Evolutionary conservation across 2,888 invertebrate genomes (phyloP), one percentile per base, ranked within the genome.

Genomic region (Emmelina monodactyla): DNA sequence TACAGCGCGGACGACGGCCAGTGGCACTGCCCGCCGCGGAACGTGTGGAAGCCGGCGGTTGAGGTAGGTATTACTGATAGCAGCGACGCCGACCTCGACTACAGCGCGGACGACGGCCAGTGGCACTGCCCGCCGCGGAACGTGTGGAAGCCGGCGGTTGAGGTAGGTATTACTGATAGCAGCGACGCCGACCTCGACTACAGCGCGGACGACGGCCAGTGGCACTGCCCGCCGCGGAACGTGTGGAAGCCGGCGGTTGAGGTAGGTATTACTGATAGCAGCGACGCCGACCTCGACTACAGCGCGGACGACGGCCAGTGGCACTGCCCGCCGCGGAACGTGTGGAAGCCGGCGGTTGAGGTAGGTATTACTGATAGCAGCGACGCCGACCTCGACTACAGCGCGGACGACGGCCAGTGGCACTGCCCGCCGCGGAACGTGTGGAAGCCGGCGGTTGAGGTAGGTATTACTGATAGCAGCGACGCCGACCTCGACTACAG

Each of bases 331-430:
- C 49, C 56, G 7, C 61, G 64, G 46, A 71, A 67, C 2, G 62
- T 62, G 44, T 56, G 52, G 46, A 71, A 67, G 50, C 73, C 71
- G 22, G 60, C 54, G 9, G 68, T 71, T 35, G 58, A 50, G 1
- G 76, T 76, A 25, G 78, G 76, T 49, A 76, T 76, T 42, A 75
- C 73, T 34, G 78, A 70, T 0, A 75, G 78, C 47, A 80, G 78
- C 35, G 80, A 80, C 42, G 56, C 62, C 12, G 76, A 78, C 0
- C 62, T 79, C 14, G 82, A 82, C 52, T 63, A 71, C 51, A 63
- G 78, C 2, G 57, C 63, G 22, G 76, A 70, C 33, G 80, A 82
- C 53, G 73, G 72, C 40, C 69, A 69, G 38, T 58, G 62, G 1
- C 72, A 75, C 33, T 68, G 64, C 44, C 60, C 61, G 0, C 49